A percentile compares a stretch with the other conserved stretches of the same genome.
Conservation (phyloP, 2,888 invertebrate genomes). For the Leucozona laternaria region DNA sequence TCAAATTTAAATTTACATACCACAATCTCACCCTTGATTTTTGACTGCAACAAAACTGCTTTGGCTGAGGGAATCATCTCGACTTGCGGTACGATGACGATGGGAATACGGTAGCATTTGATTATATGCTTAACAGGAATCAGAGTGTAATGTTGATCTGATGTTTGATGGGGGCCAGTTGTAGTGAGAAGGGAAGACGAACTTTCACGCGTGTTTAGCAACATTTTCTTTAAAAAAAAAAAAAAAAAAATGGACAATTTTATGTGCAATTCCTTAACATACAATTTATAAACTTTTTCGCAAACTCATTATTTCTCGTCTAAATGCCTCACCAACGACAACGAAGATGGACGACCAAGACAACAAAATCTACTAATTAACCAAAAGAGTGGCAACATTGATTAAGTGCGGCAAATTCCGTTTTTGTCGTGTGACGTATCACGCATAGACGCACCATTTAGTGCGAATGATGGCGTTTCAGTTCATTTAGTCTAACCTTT, state of each 20-base stretch:
- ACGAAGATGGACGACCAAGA: slow-evolving; percentile 26
- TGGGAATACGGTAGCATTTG: slow-evolving; percentile 10
- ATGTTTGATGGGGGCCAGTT: background rate
- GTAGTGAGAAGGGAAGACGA: background rate
- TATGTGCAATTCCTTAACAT: slow-evolving; percentile 2
- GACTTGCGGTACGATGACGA: background rate
- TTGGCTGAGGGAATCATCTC: slow-evolving; percentile 6
- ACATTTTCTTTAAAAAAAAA: slow-evolving; percentile 5
- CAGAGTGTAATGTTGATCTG: background rate
- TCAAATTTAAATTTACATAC: slow-evolving; percentile 63
- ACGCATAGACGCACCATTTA: slow-evolving; percentile 39
- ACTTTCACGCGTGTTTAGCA: slow-evolving; percentile 5
- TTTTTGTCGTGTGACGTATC: slow-evolving; percentile 35
- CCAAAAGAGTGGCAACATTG: slow-evolving; percentile 33
- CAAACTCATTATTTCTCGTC: slow-evolving; percentile 23
- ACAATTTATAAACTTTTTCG: slow-evolving; percentile 24
- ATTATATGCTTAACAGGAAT: slow-evolving; percentile 9
- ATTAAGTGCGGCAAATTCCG: slow-evolving; percentile 48
- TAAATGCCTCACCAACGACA: slow-evolving; percentile 2
- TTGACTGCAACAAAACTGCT: slow-evolving; percentile 10
- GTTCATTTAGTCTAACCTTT: slow-evolving; percentile 34
- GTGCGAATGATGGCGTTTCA: slow-evolving; percentile 33
- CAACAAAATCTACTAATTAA: slow-evolving; percentile 22
- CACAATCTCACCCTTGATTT: slow-evolving; percentile 42
- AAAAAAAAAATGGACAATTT: background rate